These are phyloP conservation scores for Paramormyrops hopkinsi DNA, from an alignment of 2,797 vertebrate species.

Conservation along the genomic window DNA sequence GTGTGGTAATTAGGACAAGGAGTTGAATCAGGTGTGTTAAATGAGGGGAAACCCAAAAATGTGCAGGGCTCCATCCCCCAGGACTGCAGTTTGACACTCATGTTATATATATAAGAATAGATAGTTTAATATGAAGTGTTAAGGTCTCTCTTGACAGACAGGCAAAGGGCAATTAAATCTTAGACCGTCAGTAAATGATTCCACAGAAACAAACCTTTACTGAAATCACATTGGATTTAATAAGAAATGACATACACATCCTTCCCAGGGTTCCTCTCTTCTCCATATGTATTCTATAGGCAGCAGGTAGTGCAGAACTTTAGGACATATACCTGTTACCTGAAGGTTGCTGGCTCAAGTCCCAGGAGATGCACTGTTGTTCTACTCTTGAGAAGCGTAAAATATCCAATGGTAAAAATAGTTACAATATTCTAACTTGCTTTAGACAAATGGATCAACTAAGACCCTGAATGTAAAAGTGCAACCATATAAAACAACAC, in stretches of 20 bases:
- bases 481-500: neutral
- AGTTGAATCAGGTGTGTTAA: neutral
- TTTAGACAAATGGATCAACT: neutral
- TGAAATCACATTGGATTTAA: neutral
- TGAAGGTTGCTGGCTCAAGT: neutral
- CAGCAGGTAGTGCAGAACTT: neutral
- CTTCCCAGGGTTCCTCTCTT: neutral
- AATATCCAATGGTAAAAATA: neutral
- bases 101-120: neutral
- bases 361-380: neutral
- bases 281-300: neutral
- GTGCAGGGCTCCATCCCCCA: neutral
- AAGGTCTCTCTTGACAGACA: neutral
- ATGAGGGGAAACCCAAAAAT: neutral
- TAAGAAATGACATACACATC: neutral
- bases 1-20: neutral
- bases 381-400: neutral
- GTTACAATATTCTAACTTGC: neutral
- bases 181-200: slow-evolving; percentile 8
- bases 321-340: neutral
- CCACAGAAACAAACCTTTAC: neutral
- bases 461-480: neutral
- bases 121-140: neutral
- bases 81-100: neutral
- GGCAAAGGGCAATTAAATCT: neutral